Evolutionary conservation across 1,140 invertebrate genomes (phyloP).

Genomic region (Phthorimaea operculella): DNA sequence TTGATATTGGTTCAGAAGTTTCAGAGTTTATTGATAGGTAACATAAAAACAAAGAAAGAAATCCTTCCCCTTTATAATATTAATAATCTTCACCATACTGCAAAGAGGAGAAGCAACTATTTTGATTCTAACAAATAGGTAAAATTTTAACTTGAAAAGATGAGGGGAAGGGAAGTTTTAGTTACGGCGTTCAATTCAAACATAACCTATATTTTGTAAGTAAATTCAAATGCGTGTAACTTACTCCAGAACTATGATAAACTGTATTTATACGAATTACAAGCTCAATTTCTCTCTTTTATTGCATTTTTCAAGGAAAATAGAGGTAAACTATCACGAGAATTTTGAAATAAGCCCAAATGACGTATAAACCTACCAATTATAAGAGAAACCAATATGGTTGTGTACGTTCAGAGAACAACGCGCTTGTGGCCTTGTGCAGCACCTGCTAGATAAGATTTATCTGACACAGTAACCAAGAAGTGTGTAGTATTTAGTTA

Average conservation of each 20-base stretch:
- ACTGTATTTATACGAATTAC: not conserved
- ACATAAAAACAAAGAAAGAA: too few relatives aligned
- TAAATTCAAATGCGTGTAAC: not conserved
- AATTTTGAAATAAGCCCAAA: not conserved
- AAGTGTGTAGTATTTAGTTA: not conserved
- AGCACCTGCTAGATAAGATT: not conserved
- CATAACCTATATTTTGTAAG: not conserved
- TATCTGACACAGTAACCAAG: not conserved
- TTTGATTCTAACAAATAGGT: too few relatives aligned
- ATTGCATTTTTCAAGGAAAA: not conserved
- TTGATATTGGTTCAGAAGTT: too few relatives aligned
- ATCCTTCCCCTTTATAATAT: too few relatives aligned
- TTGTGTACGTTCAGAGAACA: not conserved
- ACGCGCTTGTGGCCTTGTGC: too few relatives aligned
- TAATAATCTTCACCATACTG: too few relatives aligned
- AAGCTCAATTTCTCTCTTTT: not conserved
- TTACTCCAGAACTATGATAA: not conserved
- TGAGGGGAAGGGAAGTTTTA: not conserved
- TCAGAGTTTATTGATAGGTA: too few relatives aligned
- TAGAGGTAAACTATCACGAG: not conserved
- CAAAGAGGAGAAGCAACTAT: too few relatives aligned
- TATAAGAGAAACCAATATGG: not conserved
- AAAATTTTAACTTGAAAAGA: too few relatives aligned
- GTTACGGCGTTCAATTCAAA: not conserved
- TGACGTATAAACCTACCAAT: not conserved